These are phyloP conservation scores for Montifringilla adamsi DNA, from an alignment of 2,113 vertebrate species.

Conservation along the genomic window DNA sequence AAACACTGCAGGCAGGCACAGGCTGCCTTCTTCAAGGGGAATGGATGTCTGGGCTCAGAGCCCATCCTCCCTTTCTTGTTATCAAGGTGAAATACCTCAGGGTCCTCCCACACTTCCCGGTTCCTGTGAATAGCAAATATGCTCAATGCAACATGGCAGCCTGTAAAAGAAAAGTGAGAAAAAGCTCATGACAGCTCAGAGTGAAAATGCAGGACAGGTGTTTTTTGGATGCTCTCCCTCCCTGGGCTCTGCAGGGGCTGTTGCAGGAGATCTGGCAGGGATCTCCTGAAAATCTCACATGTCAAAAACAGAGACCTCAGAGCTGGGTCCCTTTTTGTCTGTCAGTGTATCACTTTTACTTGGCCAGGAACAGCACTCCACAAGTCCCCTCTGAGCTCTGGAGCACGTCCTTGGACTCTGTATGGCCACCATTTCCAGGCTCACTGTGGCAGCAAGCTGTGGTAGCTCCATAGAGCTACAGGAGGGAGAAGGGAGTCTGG, in stretches of 20 bases:
- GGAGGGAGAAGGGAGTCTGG: not conserved
- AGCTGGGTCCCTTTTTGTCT: not conserved
- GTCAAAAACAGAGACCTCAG: not conserved
- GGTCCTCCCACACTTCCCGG: conserved; percentile 67
- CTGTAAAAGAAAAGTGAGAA: conserved; percentile 41
- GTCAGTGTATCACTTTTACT: not conserved
- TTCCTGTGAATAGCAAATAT: conserved; percentile 74
- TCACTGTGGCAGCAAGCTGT: not conserved
- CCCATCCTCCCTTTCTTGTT: not conserved
- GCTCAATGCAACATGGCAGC: conserved; percentile 1
- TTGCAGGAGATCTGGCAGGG: not conserved
- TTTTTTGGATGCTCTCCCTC: not conserved
- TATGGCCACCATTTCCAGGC: not conserved
- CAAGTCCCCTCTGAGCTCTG: not conserved
- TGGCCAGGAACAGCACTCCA: not conserved
- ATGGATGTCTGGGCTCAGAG: not conserved
- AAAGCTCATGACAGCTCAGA: not conserved
- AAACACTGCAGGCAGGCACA: not conserved
- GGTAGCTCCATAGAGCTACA: not conserved
- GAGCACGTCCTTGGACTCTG: not conserved
- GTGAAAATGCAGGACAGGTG: not conserved
- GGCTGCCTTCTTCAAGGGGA: not conserved
- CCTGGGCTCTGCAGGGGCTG: not conserved
- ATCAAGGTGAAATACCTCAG: conserved; percentile 62
- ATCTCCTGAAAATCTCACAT: not conserved